Evolutionary conservation across 2,797 vertebrate species (phyloP), one percentile per base, ranked within the genome.

Genomic region (Lagodon rhomboides): DNA sequence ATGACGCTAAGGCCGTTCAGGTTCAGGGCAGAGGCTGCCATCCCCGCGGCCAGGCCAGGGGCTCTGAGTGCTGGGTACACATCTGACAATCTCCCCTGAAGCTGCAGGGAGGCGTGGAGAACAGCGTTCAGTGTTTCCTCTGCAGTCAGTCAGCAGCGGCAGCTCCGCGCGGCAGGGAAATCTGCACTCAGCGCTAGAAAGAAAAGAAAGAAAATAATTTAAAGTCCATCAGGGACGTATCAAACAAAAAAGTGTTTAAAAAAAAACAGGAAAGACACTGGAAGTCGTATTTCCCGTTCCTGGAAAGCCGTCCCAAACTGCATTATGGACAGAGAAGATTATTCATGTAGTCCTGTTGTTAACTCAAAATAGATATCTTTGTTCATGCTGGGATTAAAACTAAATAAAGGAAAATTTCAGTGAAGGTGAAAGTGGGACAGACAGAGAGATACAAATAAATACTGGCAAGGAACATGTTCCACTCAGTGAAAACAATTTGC

Each of bases 1-100:
- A 94, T 94, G 88, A 92, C 85, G 91, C 76, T 75, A 1, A 92
- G 87, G 86, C 76, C 60, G 83, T 89, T 93, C 27, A 90, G 83
- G 69, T 94, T 94, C 81, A 94, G 64, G 90, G 93, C 91, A 91
- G 91, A 93, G 13, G 91, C 87, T 91, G 92, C 93, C 94, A 94
- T 94, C 85, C 94, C 93, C 84, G 3, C 85, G 80, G 92, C 93
- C 92, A 63, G 77, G 91, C 91, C 92, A 85, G 86, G 87, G 93
- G 91, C 80, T 91, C 53, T 63, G 83, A 89, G 73, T 81, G 88
- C 79, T 77, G 90, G 85, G 85, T 85, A 87, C 84, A 91, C 94
- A 94, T 94, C 90, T 73, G 91, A 90, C 73, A 76, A 86, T 63
- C 66, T 91, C 87, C 90, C 85, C 81, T 85, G 77, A 50, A 75